Conservation (phyloP, 2,888 invertebrate genomes). For the Lithophane leautieri region DNA sequence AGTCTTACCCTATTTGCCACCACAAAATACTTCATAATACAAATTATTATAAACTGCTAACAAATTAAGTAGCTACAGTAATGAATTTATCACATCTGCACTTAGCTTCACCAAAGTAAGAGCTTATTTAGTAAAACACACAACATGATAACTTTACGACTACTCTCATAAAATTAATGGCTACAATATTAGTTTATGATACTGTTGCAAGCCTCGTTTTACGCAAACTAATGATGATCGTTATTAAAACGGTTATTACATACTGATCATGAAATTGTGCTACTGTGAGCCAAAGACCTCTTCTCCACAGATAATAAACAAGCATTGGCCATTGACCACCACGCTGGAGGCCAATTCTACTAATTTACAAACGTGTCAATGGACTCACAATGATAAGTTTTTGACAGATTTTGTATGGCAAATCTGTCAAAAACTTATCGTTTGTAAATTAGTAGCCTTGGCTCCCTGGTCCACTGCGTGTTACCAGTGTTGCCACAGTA, state of each 20-base stretch:
- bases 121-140: slow-evolving; percentile 22
- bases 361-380: too few species aligned
- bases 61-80: background rate
- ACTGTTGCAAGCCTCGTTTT: slow-evolving; percentile 5
- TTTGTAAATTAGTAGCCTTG: too few species aligned
- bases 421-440: too few species aligned
- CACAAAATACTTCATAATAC: background rate
- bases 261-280: background rate
- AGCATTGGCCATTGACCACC: background rate
- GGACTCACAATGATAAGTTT: too few species aligned
- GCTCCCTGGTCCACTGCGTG: background rate
- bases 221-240: background rate
- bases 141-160: slow-evolving; percentile 22
- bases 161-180: slow-evolving; percentile 18
- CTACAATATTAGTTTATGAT: slow-evolving; percentile 33
- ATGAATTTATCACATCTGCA: background rate
- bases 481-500: background rate
- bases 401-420: too few species aligned
- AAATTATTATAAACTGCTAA: background rate
- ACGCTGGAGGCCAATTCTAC: too few species aligned
- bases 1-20: background rate
- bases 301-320: background rate
- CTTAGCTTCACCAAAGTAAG: slow-evolving; percentile 22
- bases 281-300: background rate
- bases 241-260: background rate